phyloP scores from a whole-genome alignment of 2,113 vertebrate genomes.

The Caloenas nicobarica region DNA sequence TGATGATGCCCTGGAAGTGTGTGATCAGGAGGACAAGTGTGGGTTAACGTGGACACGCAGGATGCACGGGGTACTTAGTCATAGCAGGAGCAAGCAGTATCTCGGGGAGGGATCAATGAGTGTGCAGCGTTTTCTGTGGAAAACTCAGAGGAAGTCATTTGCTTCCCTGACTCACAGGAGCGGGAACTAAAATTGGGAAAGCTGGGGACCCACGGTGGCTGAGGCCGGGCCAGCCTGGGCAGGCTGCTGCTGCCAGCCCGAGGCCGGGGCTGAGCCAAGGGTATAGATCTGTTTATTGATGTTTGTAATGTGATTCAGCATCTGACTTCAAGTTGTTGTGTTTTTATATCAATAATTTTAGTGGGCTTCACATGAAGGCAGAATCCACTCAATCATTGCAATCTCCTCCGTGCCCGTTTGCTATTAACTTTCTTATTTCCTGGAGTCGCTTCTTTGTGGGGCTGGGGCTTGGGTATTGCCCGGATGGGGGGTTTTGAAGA shows the following conservation, averaged over 20 bases:
- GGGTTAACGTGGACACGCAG: constrained; percentile 7
- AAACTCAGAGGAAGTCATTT: constrained; percentile 13
- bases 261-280: background rate
- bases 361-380: background rate
- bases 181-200: background rate
- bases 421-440: background rate
- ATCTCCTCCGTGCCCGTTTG: background rate
- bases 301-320: background rate
- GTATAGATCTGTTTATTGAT: background rate
- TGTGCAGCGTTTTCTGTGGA: background rate
- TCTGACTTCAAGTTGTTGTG: background rate
- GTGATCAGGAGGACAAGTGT: background rate
- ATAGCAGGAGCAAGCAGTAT: constrained; percentile 56
- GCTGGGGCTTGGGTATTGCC: background rate
- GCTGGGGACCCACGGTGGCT: background rate
- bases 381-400: background rate
- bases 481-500: too few species aligned
- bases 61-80: constrained; percentile 72
- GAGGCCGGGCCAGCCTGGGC: background rate
- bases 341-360: background rate
- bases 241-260: background rate
- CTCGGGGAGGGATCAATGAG: constrained; percentile 28
- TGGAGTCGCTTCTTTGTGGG: background rate
- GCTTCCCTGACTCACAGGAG: background rate
- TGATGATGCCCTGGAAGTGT: too few species aligned